Base-by-base conservation (phyloP, 2,113 vertebrate species). In the Tragelaphus imberbis region DNA sequence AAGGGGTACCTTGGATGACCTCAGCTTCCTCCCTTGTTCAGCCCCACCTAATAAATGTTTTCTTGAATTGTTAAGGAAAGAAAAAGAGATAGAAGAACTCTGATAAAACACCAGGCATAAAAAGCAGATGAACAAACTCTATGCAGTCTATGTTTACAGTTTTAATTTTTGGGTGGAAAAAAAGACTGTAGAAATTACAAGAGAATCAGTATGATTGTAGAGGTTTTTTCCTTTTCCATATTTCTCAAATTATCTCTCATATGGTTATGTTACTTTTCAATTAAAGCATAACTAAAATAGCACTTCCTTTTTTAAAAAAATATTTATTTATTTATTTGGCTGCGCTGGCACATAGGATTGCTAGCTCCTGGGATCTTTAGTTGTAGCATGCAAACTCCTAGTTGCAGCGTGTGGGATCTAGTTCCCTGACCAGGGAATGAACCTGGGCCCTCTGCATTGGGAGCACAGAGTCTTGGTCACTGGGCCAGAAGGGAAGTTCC, bases 221-320 rank as follows among this genome's bases (percentile, higher is more conserved):
- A 92, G 63, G 47, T 25, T 53, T 33, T 58, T 56, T 53, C 4
- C 7, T 82, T 88, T 91, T 85, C 28, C 51, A 33, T 71, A 80
- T 68, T 96, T 92, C 27, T n/a, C n/a, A 84, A 90, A 87, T 77
- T 77, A n/a, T 82, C 55, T 96, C 12, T 90, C 63, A 90, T 82
- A 44, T 58, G 27, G 44, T 88, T 94, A 36, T 56, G 16, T 77
- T 65, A 49, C 36, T 86, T 95, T 92, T 86, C 59, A 93, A 90
- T 93, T 87, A 87, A 94, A 93, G 59, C 44, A 16, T 77, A 58
- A 91, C 51, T 81, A 71, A 84, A 80, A 49, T 51, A 75, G 58
- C 47, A 71, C 30, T 75, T 90, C 75, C 79, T 81, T 68, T 68
- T 59, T 61, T 65, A 7, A n/a, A 68, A 36, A 68, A n/a, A 63